These are phyloP conservation scores for Oncorhynchus keta DNA, from an alignment of 2,113 vertebrate genomes.

Conservation along the genomic window DNA sequence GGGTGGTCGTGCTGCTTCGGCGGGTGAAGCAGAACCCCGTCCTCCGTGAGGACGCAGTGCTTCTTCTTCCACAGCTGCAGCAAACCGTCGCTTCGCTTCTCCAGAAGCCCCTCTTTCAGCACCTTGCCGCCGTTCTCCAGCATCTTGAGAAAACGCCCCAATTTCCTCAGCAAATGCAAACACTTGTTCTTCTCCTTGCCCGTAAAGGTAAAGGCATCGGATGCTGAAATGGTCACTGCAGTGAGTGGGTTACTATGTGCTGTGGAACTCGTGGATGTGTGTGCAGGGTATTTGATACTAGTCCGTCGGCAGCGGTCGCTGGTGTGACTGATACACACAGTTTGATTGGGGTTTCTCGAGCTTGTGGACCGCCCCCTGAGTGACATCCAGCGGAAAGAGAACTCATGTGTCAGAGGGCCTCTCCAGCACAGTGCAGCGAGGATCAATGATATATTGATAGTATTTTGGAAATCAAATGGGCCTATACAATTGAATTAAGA, in stretches of 20 bases:
- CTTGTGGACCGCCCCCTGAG: conserved; percentile 53
- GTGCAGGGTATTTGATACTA: not conserved
- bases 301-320: conserved; percentile 3
- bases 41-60: conserved; percentile 94
- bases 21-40: conserved; percentile 87
- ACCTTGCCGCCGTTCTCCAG: conserved; percentile 85
- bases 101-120: conserved; percentile 91
- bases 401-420: not conserved
- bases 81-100: conserved; percentile 94
- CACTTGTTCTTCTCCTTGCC: conserved; percentile 14
- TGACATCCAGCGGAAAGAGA: conserved; percentile 60
- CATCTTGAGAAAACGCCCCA: conserved; percentile 66
- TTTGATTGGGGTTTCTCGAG: conserved; percentile 33
- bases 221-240: conserved; percentile 28
- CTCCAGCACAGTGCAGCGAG: not conserved
- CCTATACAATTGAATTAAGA: too few species aligned
- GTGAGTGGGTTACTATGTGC: conserved; percentile 3
- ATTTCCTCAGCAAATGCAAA: conserved; percentile 1
- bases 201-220: conserved; percentile 39
- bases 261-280: not conserved
- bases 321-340: conserved; percentile 41
- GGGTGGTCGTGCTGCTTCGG: conserved; percentile 80
- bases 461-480: too few species aligned
- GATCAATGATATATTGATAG: not conserved
- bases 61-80: conserved; percentile 99